Percentiles rank a stretch among this genome's conserved stretches.
phyloP scores from a whole-genome alignment of 2,113 vertebrate genomes.

The Aegotheles bennettii region DNA sequence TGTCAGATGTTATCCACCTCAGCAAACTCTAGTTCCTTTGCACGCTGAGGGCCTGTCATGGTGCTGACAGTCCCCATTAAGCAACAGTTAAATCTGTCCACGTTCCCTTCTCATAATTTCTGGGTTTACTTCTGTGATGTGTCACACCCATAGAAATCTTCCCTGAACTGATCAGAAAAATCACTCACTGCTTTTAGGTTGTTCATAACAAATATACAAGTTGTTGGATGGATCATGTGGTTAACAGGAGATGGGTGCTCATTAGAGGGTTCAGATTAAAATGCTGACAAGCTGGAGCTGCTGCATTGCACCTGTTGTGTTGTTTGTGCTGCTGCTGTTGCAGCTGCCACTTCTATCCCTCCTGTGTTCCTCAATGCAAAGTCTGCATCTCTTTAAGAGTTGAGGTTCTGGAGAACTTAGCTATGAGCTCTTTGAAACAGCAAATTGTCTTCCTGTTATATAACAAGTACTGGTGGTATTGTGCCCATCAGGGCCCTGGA shows the following conservation, averaged over 20 bases:
- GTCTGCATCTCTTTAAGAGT: not conserved
- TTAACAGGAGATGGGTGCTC: not conserved
- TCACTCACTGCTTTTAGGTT: not conserved
- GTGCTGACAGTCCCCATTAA: not conserved
- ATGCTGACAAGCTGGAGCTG: constrained; percentile 12
- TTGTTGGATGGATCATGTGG: not conserved
- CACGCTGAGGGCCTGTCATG: not conserved
- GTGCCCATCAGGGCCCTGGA: not conserved
- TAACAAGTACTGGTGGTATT: not conserved
- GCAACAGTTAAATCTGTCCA: not conserved
- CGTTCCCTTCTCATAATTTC: not conserved
- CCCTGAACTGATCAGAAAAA: not conserved
- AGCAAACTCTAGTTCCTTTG: not conserved
- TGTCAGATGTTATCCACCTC: not conserved
- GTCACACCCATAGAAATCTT: not conserved
- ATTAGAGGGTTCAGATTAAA: not conserved
- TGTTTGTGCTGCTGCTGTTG: not conserved
- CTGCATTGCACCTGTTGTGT: constrained; percentile 3
- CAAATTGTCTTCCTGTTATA: not conserved
- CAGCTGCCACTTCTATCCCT: not conserved
- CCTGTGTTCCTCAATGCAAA: not conserved
- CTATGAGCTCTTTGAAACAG: not conserved
- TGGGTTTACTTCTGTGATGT: not conserved
- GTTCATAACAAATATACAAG: not conserved
- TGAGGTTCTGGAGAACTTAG: not conserved